phyloP scores from a whole-genome alignment of 1,140 invertebrate species.

The Acromyrmex echinatior region DNA sequence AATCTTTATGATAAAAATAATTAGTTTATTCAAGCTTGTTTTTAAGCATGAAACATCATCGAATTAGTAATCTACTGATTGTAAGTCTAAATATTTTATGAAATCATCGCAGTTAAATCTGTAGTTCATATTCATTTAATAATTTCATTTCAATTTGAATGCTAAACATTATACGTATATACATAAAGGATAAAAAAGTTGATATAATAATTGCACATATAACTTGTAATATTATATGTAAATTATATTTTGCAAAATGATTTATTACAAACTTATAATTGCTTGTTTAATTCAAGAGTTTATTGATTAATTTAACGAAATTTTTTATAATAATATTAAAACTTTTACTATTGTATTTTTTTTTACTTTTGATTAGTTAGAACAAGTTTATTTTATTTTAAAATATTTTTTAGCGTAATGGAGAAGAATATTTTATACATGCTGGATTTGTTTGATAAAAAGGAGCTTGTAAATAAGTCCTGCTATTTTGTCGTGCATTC shows the following conservation, averaged over 20 bases:
- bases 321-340: neutral
- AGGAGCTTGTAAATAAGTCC: neutral
- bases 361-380: neutral
- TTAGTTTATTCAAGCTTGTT: no score
- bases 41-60: no score
- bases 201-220: no score
- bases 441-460: neutral
- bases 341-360: neutral
- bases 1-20: no score
- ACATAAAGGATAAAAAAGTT: no score
- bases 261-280: neutral
- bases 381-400: neutral
- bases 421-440: neutral
- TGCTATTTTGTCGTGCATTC: slow-evolving; percentile 7
- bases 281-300: neutral
- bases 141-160: no score
- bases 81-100: no score
- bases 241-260: neutral
- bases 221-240: neutral
- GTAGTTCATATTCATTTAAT: no score
- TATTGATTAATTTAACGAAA: neutral
- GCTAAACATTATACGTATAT: no score
- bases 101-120: no score
- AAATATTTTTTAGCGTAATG: neutral
- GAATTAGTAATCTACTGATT: no score